Evolutionary conservation across 2,888 invertebrate genomes (phyloP).

Genomic region (Pteria penguin): DNA sequence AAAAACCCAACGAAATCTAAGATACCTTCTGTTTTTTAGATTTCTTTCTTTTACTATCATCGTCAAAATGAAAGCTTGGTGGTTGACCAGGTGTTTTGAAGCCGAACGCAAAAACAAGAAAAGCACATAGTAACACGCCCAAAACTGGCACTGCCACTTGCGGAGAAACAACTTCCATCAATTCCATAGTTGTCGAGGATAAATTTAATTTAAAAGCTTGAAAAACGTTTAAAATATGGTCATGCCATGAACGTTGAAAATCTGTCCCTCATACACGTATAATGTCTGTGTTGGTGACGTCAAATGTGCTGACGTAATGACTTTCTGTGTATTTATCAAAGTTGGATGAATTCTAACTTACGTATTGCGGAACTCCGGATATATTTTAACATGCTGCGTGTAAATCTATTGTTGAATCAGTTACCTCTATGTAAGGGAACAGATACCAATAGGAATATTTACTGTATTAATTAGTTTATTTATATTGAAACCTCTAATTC

Average conservation of each 20-base stretch:
- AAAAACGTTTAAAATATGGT: conserved; percentile 64
- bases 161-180: conserved; percentile 79
- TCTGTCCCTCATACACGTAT: conserved; percentile 49
- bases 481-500: no score
- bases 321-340: conserved; percentile 37
- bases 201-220: conserved; percentile 8
- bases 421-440: no score
- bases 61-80: conserved; percentile 74
- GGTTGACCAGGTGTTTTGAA: conserved; percentile 90
- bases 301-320: conserved; percentile 71
- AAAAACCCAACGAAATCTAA: no score
- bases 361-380: no score
- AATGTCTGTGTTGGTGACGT: conserved; percentile 71
- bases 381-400: no score
- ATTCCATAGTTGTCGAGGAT: conserved; percentile 64
- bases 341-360: no score
- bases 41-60: conserved; percentile 64
- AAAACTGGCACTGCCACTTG: conserved; percentile 83
- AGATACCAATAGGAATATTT: no score
- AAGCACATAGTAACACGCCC: conserved; percentile 86
- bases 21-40: conserved; percentile 66
- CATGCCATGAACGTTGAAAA: conserved; percentile 32
- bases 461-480: no score
- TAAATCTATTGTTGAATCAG: no score
- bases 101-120: conserved; percentile 89